These are phyloP conservation scores for Armadillidium nasatum DNA, from an alignment of 1,140 invertebrate species.

Conservation along the genomic window DNA sequence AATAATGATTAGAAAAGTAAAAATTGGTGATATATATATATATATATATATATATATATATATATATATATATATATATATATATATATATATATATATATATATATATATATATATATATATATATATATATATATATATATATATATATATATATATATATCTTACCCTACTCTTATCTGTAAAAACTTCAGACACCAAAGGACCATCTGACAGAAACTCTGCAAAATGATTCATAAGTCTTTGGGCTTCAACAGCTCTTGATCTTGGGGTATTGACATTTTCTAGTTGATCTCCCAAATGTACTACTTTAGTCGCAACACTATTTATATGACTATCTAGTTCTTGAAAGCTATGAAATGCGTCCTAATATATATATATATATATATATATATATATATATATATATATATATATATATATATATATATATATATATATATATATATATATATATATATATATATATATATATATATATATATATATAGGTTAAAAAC, in stretches of 20 bases:
- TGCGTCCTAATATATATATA: constrained; percentile 58
- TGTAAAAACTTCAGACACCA: constrained; percentile 78
- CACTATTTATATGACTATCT: constrained; percentile 92
- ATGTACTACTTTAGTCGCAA: constrained; percentile 95
- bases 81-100: constrained; percentile 13
- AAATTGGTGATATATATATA: no score
- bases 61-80: no score
- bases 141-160: constrained; percentile 10
- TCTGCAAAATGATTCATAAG: constrained; percentile 90
- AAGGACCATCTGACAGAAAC: constrained; percentile 79
- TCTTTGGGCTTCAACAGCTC: constrained; percentile 90
- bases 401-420: constrained; percentile 1
- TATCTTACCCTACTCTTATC: constrained; percentile 71
- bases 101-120: constrained; percentile 1
- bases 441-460: no score
- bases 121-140: constrained; percentile 9
- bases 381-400: constrained; percentile 19
- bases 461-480: no score
- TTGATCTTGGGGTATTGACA: constrained; percentile 86
- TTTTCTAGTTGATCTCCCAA: constrained; percentile 95
- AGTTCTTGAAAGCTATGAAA: constrained; percentile 85
- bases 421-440: constrained; percentile 14
- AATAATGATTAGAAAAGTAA: no score
- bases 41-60: no score
- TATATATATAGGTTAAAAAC: no score